Conservation (phyloP, 2,888 invertebrate species). For the Mesorhabditis belari region DNA sequence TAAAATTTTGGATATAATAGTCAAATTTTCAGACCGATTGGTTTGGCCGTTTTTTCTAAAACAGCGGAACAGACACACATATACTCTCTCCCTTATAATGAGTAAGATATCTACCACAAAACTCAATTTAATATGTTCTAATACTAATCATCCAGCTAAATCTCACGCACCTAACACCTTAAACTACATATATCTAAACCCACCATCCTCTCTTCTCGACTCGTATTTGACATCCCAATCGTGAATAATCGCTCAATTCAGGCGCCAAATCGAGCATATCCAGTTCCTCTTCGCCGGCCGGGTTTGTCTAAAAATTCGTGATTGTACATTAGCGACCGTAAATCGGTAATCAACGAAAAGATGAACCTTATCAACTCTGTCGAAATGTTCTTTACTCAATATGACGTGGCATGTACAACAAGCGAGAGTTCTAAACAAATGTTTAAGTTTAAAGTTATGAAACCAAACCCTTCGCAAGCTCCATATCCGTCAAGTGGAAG, state of each 20-base stretch:
- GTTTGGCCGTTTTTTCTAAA: too few species aligned
- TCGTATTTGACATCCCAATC: slow-evolving; percentile 92
- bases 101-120: too few species aligned
- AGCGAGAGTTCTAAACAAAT: slow-evolving; percentile 83
- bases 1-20: too few species aligned
- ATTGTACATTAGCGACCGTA: too few species aligned
- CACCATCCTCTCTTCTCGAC: slow-evolving; percentile 83
- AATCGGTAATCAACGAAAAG: not conserved
- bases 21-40: too few species aligned
- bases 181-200: too few species aligned
- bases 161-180: too few species aligned
- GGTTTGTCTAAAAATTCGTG: slow-evolving; percentile 14
- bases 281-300: slow-evolving; percentile 78
- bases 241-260: slow-evolving; percentile 80
- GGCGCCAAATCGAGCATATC: slow-evolving; percentile 94
- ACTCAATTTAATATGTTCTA: too few species aligned
- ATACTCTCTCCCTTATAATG: too few species aligned
- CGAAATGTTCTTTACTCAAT: slow-evolving; percentile 63
- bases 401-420: slow-evolving; percentile 98
- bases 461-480: slow-evolving; percentile 20
- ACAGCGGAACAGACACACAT: too few species aligned
- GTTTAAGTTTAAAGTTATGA: slow-evolving; percentile 62
- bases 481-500: slow-evolving; percentile 47
- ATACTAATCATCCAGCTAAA: slow-evolving; percentile 67
- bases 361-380: slow-evolving; percentile 12